Base-by-base conservation (phyloP, 2,113 vertebrate genomes). In the Amazona guildingii region DNA sequence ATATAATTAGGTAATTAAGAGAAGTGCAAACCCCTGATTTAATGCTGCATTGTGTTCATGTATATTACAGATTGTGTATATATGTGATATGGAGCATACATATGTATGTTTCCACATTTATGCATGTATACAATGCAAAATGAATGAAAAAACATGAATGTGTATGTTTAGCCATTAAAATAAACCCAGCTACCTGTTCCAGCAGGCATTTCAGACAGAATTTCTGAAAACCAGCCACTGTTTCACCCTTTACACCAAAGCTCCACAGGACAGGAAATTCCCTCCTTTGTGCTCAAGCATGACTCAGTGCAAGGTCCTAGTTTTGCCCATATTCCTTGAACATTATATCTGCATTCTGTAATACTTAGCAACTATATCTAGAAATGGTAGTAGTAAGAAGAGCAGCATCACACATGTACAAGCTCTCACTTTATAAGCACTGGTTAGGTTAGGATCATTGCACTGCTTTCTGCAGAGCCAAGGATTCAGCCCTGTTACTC, bases 1-100 rank as follows among this genome's bases (percentile, higher is more conserved):
- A 80, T 94, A 41, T 95, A 96, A 96, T 97, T 89, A 92, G 94
- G 74, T 96, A 96, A 97, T 97, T 96, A 97, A 70, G 86, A 91
- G 83, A 66, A 92, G 92, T 0, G 0, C 81, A 84, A 66, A 1
- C 46, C 77, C 70, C 46, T 79, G 88, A 70, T 94, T 91, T 80
- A 67, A 33, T 44, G 85, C 68, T 64, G 82, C 48, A 54, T 74
- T 96, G 82, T 92, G 86, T 68, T 88, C 44, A 17, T 14, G 49
- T 54, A 28, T 24, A 51, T 31, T 54, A 67, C 74, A 82, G 94
- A 46, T 52, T 62, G 77, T 18, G n/a, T 76, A 79, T 44, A 13
- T 37, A 6, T 23, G 39, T 44, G 67, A 82, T 49, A 91, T 0
- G 17, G 90, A 92, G 95, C 74, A 89, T 67, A 73, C 84, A 91